These are phyloP conservation scores for Hylaea fasciaria DNA, from an alignment of 2,888 invertebrate species.

Conservation along the genomic window DNA sequence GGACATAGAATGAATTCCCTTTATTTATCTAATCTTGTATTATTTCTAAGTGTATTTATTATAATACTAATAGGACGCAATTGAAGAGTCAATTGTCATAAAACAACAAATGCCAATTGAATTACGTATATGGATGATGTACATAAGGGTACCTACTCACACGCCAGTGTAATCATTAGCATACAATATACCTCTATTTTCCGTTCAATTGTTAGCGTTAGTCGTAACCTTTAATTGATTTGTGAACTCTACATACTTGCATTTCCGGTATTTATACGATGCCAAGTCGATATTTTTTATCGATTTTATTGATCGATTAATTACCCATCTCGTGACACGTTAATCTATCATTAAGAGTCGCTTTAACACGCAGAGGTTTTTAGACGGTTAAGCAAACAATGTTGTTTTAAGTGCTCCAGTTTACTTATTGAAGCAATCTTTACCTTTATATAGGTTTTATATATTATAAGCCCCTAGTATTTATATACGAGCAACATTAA, in stretches of 20 bases:
- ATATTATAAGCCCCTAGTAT: too few relatives aligned
- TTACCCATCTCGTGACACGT: conserved; percentile 11
- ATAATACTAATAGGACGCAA: too few relatives aligned
- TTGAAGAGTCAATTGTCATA: too few relatives aligned
- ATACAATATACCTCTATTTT: conserved; percentile 27
- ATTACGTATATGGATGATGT: too few relatives aligned
- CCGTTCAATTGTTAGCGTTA: conserved; percentile 26
- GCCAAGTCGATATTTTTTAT: conserved; percentile 18
- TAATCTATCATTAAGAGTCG: conserved; percentile 5
- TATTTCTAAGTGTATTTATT: too few relatives aligned
- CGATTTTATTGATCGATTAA: conserved; percentile 22
- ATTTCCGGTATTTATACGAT: conserved; percentile 31
- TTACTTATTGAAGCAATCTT: too few relatives aligned
- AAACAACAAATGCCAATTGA: too few relatives aligned
- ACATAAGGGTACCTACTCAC: too few relatives aligned
- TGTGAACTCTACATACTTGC: conserved; percentile 15
- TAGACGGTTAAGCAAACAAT: not conserved
- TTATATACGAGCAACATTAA: not conserved
- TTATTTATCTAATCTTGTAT: too few relatives aligned
- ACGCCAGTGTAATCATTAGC: conserved; percentile 6
- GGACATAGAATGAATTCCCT: too few relatives aligned
- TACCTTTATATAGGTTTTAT: too few relatives aligned
- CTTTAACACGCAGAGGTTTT: conserved; percentile 6
- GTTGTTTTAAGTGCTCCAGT: too few relatives aligned
- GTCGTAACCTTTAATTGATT: conserved; percentile 43